Conservation (phyloP, 1,140 invertebrate species). For the Conus betulinus region DNA sequence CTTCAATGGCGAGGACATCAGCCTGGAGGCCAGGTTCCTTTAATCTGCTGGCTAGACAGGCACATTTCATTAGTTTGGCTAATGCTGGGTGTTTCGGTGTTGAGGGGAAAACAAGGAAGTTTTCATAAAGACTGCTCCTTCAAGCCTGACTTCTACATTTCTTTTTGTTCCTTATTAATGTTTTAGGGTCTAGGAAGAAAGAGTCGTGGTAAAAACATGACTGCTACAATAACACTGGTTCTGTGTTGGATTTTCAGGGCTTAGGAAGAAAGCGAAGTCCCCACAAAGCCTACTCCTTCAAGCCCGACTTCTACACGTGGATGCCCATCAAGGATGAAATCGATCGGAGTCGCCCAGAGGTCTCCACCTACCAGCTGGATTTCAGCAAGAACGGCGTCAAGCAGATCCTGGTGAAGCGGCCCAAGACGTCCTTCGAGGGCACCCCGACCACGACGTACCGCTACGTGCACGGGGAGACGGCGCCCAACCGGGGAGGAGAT, state of each 20-base stretch:
- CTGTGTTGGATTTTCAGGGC: conserved; percentile 57
- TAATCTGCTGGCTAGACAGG: too few relatives aligned
- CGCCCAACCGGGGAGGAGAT: conserved; percentile 61
- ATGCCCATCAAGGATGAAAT: conserved; percentile 63
- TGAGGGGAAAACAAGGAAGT: too few relatives aligned
- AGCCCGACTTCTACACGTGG: conserved; percentile 70
- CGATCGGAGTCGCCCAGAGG: conserved; percentile 58
- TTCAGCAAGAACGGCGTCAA: conserved; percentile 50
- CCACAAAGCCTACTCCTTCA: conserved; percentile 61
- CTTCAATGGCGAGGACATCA: too few relatives aligned
- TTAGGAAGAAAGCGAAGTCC: conserved; percentile 65
- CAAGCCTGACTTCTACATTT: too few relatives aligned
- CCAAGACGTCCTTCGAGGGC: conserved; percentile 68
- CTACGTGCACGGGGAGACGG: conserved; percentile 63
- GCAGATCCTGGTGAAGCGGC: conserved; percentile 62
- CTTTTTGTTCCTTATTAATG: too few relatives aligned
- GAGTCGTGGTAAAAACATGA: too few relatives aligned
- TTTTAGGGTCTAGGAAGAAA: too few relatives aligned
- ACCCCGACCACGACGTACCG: conserved; percentile 67
- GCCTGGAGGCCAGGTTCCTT: too few relatives aligned
- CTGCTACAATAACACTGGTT: neutral
- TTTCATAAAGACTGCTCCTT: too few relatives aligned
- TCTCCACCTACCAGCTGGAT: conserved; percentile 66
- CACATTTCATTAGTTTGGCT: too few relatives aligned
- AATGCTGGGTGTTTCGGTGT: too few relatives aligned